Base-by-base conservation (phyloP, 2,797 vertebrate species). In the Rhyacichthys aspro region DNA sequence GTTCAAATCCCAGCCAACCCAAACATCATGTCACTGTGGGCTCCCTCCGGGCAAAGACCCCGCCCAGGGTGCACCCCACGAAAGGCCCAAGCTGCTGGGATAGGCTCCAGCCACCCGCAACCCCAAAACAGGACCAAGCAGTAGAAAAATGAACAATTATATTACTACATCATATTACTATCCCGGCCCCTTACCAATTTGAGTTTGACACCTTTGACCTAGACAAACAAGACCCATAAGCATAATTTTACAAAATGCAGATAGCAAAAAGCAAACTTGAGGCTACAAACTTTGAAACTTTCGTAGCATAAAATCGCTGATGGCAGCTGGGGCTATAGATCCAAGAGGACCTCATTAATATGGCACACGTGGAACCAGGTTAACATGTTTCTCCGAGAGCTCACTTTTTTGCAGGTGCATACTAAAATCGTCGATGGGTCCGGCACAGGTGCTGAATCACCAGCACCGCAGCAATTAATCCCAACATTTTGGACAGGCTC, bases 361-460 rank as follows among this genome's bases (percentile, higher is more conserved):
- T 55, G 15, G 54, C 49, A 52, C 43, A 46, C 38, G 52, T 61
- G 34, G 59, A 79, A 73, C 46, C 67, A 46, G 71, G 70, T 12
- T 69, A 55, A 23, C 46, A 23, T 65, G 28, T 52, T 23, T 28
- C 41, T 53, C 54, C 11, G 12, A 18, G 57, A 58, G 42, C 52
- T 59, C 55, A 55, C n/a, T 11, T 38, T 39, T 60, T 75, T 55
- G 38, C 76, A 79, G 79, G 70, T 76, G 77, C 55, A 33, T 78
- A 65, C 73, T 78, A 63, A 59, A 80, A 72, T 56, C 68, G 59
- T 58, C 59, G 48, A 70, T 46, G 49, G 46, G 48, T 74, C 43
- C 74, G 61, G 50, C 61, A 75, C 78, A 82, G 76, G 70, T 85
- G 79, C 76, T 79, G 71, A 78, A 77, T 84, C 69, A 74, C 67